Evolutionary conservation across 37 sponge, comb jelly and placozoan species (phyloP), one percentile per base, ranked within the genome.

Genomic region (Amphimedon queenslandica): DNA sequence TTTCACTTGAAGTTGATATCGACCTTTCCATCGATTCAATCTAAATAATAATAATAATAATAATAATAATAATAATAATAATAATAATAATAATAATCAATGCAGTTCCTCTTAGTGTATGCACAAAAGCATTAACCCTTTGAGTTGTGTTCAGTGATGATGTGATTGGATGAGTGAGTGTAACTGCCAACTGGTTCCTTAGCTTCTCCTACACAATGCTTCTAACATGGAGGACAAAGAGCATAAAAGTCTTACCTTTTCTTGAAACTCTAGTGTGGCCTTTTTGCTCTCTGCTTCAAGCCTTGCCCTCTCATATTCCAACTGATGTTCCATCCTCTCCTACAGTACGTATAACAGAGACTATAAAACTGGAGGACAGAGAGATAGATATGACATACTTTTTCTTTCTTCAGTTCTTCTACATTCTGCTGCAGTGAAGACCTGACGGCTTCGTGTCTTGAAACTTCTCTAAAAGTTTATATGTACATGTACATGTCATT

Each of bases 271-370:
- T 18, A 72, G 68, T 0, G 35, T 40, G 37, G 84, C 84, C 67
- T 79, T 82, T 57, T 61, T 79, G 41, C 86, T 74, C 71, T 91
- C 87, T 27, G 83, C 76, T 55, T 91, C 92, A 33, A 82, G 18
- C 38, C 70, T 74, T 10, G 69, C 79, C 75, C 80, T 73, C 63
- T 91, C 92, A 55, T 86, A 87, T 60, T 91, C 87, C 58, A 91
- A 34, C 67, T 79, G 82, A 1, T 74, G 58, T 39, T 90, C 82
- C 25, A 84, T 37, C 67, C 58, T 72, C 57, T 84, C 91, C 91
- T 90, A n/a, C n/a, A n/a, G n/a, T n/a, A n/a, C n/a, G 60, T 1
- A 71, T 6, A 24, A 24, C 27, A 80, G 11, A 29, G 5, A 42
- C 29, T 42, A 36, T 42, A 5, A 6, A 30, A 58, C 13, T 8